phyloP scores from a whole-genome alignment of 2,797 vertebrate species.

The Odontamblyopus lacepedii region DNA sequence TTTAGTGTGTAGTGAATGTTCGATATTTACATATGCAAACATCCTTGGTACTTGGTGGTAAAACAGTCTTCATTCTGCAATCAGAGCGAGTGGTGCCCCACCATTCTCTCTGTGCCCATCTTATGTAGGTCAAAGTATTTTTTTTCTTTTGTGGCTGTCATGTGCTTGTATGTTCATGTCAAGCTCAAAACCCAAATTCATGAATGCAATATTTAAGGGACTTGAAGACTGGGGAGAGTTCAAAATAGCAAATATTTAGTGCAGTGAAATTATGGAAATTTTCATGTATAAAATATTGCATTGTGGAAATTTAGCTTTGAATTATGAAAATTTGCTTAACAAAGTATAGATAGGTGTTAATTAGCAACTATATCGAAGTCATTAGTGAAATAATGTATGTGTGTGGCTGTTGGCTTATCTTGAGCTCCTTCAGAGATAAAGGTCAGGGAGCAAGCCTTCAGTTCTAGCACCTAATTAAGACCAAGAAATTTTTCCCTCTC shows the following conservation, averaged over 20 bases:
- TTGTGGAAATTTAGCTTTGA: not conserved
- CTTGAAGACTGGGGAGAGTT: constrained; percentile 26
- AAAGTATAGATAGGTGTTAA: constrained; percentile 1
- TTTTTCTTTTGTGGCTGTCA: constrained; percentile 11
- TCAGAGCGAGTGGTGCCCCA: not conserved
- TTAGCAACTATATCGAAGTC: not conserved
- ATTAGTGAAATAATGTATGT: not conserved
- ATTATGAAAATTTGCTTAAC: constrained; percentile 1
- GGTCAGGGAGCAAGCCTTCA: not conserved
- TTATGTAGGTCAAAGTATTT: constrained; percentile 33
- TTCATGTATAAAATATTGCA: not conserved
- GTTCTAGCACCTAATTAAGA: not conserved
- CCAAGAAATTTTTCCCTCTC: not conserved
- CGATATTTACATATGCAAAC: not conserved
- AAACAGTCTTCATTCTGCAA: not conserved
- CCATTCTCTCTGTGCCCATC: not conserved
- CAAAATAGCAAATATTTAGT: constrained; percentile 21
- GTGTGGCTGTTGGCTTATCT: constrained; percentile 1
- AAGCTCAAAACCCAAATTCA: constrained; percentile 29
- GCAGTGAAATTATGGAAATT: not conserved
- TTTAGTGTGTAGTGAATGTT: too few species aligned
- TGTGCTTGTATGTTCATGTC: not conserved
- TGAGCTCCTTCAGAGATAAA: not conserved
- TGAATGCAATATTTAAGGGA: constrained; percentile 41
- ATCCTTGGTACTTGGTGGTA: not conserved